phyloP scores from a whole-genome alignment of 2,888 invertebrate genomes.

The Metalampra italica region DNA sequence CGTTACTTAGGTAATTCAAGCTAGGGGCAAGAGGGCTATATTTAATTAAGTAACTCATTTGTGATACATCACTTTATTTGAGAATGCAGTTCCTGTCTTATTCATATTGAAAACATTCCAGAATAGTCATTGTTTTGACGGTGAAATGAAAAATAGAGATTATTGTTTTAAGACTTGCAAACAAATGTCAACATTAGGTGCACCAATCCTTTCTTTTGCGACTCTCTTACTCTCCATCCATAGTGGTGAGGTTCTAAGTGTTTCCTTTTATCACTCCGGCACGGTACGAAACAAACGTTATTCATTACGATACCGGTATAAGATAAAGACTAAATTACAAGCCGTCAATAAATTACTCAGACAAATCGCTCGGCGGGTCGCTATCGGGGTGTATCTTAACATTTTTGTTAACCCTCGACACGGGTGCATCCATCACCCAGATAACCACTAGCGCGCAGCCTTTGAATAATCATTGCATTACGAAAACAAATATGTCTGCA shows the following conservation, averaged over 20 bases:
- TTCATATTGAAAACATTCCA: too few relatives aligned
- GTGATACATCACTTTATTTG: neutral
- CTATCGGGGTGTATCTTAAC: conserved; percentile 35
- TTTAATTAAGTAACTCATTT: neutral
- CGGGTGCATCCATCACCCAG: conserved; percentile 39
- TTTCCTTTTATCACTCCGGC: neutral
- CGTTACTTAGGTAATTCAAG: neutral
- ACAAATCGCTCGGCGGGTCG: conserved; percentile 50
- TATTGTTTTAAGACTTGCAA: too few relatives aligned
- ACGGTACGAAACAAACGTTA: neutral
- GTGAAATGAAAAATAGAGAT: too few relatives aligned
- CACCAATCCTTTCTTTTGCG: too few relatives aligned
- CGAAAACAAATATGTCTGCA: too few relatives aligned
- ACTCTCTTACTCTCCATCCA: too few relatives aligned
- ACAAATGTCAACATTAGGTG: too few relatives aligned
- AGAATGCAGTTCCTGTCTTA: too few relatives aligned
- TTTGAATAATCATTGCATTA: conserved; percentile 12
- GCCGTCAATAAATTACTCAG: conserved; percentile 45
- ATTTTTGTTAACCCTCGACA: conserved; percentile 45
- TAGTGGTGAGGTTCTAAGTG: neutral
- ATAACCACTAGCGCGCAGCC: conserved; percentile 24
- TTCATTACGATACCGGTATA: neutral
- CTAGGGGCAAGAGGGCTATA: neutral
- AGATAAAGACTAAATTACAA: conserved; percentile 50
- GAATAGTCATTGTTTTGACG: too few relatives aligned